A percentile compares a stretch with the other conserved stretches of the same genome.
phyloP scores from a whole-genome alignment of 1,140 invertebrate species.

The Mizuhopecten yessoensis region DNA sequence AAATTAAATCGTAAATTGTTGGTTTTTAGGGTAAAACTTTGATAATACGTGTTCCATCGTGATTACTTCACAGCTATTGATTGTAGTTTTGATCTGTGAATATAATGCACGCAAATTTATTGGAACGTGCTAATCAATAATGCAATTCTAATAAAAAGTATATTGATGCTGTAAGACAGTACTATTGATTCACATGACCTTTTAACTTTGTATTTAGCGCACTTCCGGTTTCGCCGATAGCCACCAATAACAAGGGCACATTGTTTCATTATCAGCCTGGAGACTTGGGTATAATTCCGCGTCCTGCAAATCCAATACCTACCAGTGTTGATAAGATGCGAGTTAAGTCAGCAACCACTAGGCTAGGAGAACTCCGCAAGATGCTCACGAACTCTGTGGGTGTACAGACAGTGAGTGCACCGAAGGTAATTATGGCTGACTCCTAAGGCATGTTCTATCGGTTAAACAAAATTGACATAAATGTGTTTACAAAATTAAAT shows the following conservation, averaged over 20 bases:
- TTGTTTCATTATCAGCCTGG: conserved; percentile 80
- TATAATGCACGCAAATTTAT: neutral
- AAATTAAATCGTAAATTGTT: no score
- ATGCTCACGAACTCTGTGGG: conserved; percentile 79
- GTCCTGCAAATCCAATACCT: conserved; percentile 78
- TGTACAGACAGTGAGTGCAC: conserved; percentile 81
- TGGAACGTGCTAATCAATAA: neutral
- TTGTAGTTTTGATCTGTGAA: neutral
- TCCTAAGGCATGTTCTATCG: no score
- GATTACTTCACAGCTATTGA: no score
- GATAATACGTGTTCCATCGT: no score
- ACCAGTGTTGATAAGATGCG: conserved; percentile 81
- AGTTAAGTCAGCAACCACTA: conserved; percentile 73
- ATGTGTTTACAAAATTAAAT: no score
- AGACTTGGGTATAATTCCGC: conserved; percentile 81
- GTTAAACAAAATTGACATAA: no score
- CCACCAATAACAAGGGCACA: conserved; percentile 60
- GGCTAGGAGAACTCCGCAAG: conserved; percentile 77
- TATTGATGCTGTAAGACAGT: no score
- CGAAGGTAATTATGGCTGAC: conserved; percentile 79
- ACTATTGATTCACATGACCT: no score
- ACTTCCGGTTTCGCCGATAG: conserved; percentile 68
- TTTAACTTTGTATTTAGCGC: conserved; percentile 61
- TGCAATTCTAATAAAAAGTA: neutral
- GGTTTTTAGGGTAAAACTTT: neutral